phyloP scores from a whole-genome alignment of 1,140 invertebrate genomes.

The Diploscapter pachys region DNA sequence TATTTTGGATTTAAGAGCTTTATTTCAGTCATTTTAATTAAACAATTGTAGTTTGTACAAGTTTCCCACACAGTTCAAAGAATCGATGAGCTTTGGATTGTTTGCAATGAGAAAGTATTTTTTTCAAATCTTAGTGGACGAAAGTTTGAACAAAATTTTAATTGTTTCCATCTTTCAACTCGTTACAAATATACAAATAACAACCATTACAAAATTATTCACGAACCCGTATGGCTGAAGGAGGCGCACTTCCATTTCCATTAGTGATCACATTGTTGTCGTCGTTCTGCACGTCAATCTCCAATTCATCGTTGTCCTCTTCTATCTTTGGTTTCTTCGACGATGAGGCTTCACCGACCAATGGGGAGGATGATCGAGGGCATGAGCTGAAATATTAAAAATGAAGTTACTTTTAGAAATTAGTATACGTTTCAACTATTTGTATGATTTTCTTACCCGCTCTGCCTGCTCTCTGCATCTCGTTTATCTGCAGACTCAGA shows the following conservation, averaged over 20 bases:
- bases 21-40: neutral
- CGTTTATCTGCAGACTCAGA: conserved; percentile 10
- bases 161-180: too few species aligned
- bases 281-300: conserved; percentile 54
- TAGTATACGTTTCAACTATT: neutral
- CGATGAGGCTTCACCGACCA: neutral
- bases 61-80: neutral
- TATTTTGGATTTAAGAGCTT: neutral
- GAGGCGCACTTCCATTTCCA: conserved; percentile 19
- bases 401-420: conserved; percentile 10
- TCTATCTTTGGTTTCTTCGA: conserved; percentile 49
- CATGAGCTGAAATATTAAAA: conserved; percentile 35
- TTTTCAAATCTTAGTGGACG: too few species aligned
- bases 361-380: conserved; percentile 16
- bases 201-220: neutral
- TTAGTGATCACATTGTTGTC: conserved; percentile 30
- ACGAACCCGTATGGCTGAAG: conserved; percentile 1
- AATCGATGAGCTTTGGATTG: neutral
- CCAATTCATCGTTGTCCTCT: conserved; percentile 54
- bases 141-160: too few species aligned
- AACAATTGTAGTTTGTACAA: neutral
- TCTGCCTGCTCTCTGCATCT: conserved; percentile 15
- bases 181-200: too few species aligned
- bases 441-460: neutral
- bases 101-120: too few species aligned